Evolutionary conservation across 2,888 invertebrate species (phyloP), one percentile per base, ranked within the genome.

Genomic region (Leucozona laternaria): DNA sequence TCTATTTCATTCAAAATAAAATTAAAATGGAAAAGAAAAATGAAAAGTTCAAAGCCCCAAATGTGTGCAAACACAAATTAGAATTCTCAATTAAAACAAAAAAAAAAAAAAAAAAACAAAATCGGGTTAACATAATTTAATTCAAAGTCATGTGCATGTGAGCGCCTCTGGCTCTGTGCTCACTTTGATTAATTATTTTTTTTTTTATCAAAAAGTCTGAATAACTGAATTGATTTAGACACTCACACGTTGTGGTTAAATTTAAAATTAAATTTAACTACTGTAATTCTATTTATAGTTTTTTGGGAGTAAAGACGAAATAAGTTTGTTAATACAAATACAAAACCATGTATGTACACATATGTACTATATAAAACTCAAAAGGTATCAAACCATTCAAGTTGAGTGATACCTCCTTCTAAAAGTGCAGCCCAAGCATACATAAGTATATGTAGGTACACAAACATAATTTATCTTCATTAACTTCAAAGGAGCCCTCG

Each of bases 61-160:
- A 64, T 45, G 64, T 28, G 37, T 60, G 22, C 40, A 31, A 45
- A 7, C 45, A 25, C 13, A 55, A 43, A 72, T 20, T n/a, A 37
- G 20, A 64, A 40, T 20, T 34, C n/a, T 17, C 11, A 53, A 62
- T 75, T 62, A 34, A 37, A 62, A 53, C 20, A 66, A 34, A 34
- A 50, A 66, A 25, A 25, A 25, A 25, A 25, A 31, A 20, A 57
- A 50, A 66, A 37, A 22, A 50, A 66, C 25, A 22, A 17, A 76
- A 34, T 48, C 43, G 17, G 34, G 34, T 66, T 77, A 68, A 58
- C 66, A 77, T 68, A 45, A 77, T 68, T 77, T 34, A 68, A 76
- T 76, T 28, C 20, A 48, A 34, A 50, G 66, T 34, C 31, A 50
- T 50, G 48, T 53, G 37, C 13, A 57, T 17, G 13, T 37, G 53